Evolutionary conservation across 2,797 vertebrate species (phyloP).

Genomic region (Peromyscus attwateri): DNA sequence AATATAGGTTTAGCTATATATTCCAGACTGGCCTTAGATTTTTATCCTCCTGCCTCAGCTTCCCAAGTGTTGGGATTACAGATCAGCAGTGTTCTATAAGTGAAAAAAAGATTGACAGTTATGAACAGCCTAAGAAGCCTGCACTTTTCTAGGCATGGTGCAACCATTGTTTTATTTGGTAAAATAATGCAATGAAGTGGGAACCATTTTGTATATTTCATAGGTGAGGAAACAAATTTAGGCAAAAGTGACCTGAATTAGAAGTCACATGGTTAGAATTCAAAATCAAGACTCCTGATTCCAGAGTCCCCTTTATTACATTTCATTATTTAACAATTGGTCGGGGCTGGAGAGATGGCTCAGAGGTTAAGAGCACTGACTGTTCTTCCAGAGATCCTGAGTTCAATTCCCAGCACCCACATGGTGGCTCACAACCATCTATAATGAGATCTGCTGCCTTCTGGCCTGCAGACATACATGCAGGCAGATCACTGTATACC

Average conservation of each 20-base stretch:
- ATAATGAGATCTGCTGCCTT: too few species aligned
- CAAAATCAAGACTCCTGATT: conserved; percentile 2
- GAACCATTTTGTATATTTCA: conserved; percentile 31
- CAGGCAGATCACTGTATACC: too few species aligned
- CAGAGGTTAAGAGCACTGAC: too few species aligned
- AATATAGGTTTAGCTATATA: not conserved
- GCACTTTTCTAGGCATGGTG: not conserved
- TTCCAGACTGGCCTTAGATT: not conserved
- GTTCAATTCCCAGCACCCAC: too few species aligned
- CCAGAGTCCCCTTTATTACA: not conserved
- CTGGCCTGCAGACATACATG: too few species aligned
- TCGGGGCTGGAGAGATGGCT: too few species aligned
- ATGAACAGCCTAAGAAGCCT: not conserved
- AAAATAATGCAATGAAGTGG: not conserved
- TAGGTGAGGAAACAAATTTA: conserved; percentile 15
- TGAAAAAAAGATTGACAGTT: not conserved
- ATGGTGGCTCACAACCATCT: too few species aligned
- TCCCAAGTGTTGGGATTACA: not conserved
- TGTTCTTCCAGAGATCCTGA: too few species aligned
- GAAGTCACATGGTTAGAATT: conserved; percentile 44
- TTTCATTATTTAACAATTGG: not conserved
- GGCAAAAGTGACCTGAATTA: conserved; percentile 7
- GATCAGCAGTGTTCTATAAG: not conserved
- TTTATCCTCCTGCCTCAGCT: not conserved
- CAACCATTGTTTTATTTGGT: not conserved